These are phyloP conservation scores for Tinea trinotella DNA, from an alignment of 2,888 invertebrate genomes.

Conservation along the genomic window DNA sequence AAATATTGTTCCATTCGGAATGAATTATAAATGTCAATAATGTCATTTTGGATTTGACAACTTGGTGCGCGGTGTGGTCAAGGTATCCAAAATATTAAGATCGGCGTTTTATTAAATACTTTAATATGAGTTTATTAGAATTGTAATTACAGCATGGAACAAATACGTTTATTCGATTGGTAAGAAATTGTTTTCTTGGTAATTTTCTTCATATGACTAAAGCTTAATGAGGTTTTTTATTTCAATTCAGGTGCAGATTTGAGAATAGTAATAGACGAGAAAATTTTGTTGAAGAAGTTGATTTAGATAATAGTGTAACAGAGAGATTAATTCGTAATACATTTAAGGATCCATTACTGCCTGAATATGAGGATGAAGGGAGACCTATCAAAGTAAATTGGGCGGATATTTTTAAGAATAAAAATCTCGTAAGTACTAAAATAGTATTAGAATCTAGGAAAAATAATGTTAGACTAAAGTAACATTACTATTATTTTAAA, in stretches of 20 bases:
- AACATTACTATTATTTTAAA: neutral
- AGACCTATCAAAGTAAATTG: conserved; percentile 35
- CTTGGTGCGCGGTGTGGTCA: too few relatives aligned
- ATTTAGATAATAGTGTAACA: conserved; percentile 43
- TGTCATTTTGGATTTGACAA: too few relatives aligned
- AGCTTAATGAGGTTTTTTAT: neutral
- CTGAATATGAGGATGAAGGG: conserved; percentile 45
- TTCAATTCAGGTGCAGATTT: conserved; percentile 11
- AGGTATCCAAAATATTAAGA: too few relatives aligned
- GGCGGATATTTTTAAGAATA: conserved; percentile 38
- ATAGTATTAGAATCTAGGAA: too few relatives aligned
- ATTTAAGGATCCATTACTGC: conserved; percentile 42
- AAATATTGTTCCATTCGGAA: too few relatives aligned
- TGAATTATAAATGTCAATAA: too few relatives aligned
- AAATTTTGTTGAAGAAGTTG: conserved; percentile 37
- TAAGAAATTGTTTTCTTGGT: conserved; percentile 25
- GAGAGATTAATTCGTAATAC: conserved; percentile 45
- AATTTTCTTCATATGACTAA: too few relatives aligned
- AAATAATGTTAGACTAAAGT: too few relatives aligned
- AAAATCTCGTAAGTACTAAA: conserved; percentile 31
- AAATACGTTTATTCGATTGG: conserved; percentile 45
- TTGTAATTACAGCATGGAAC: conserved; percentile 45
- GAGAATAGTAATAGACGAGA: neutral
- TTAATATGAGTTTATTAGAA: too few relatives aligned
- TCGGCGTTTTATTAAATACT: too few relatives aligned